A percentile compares a stretch with the other conserved stretches of the same genome.
phyloP scores from a whole-genome alignment of 2,113 vertebrate species.

The Nansenia antarctica region DNA sequence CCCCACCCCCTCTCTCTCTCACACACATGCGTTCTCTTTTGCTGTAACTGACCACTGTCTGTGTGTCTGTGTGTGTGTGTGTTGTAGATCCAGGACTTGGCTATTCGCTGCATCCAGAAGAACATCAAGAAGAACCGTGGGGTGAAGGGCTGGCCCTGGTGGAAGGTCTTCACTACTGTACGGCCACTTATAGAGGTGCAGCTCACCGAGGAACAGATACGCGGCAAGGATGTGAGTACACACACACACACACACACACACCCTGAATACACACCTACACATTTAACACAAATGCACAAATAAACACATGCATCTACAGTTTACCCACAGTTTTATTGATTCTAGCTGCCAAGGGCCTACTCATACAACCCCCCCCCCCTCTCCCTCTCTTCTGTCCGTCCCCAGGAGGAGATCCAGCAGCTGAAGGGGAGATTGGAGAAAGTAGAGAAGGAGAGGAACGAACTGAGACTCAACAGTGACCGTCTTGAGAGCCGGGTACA shows the following conservation, averaged over 20 bases:
- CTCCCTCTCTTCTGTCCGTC: not conserved
- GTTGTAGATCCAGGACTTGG: slow-evolving; percentile 91
- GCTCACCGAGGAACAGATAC: slow-evolving; percentile 94
- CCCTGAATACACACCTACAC: not conserved
- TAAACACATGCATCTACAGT: not conserved
- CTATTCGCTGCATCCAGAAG: slow-evolving; percentile 97
- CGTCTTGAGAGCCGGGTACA: slow-evolving; percentile 92
- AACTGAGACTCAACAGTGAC: slow-evolving; percentile 90
- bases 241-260: not conserved
- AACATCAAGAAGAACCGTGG: slow-evolving; percentile 97
- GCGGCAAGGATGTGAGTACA: slow-evolving; percentile 87
- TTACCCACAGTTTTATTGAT: not conserved
- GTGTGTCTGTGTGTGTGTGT: not conserved
- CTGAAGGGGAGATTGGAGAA: slow-evolving; percentile 90
- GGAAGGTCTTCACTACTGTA: slow-evolving; percentile 93
- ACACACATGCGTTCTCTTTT: not conserved
- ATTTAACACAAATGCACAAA: not conserved
- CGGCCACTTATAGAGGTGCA: slow-evolving; percentile 93
- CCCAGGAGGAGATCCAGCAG: slow-evolving; percentile 94
- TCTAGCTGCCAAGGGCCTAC: not conserved
- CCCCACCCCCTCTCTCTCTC: not conserved
- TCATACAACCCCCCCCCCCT: not conserved
- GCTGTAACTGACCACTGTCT: too few relatives aligned
- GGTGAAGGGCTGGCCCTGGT: slow-evolving; percentile 95
- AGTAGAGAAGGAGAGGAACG: slow-evolving; percentile 93